phyloP scores from a whole-genome alignment of 2,797 vertebrate species.

The Astyanax mexicanus region DNA sequence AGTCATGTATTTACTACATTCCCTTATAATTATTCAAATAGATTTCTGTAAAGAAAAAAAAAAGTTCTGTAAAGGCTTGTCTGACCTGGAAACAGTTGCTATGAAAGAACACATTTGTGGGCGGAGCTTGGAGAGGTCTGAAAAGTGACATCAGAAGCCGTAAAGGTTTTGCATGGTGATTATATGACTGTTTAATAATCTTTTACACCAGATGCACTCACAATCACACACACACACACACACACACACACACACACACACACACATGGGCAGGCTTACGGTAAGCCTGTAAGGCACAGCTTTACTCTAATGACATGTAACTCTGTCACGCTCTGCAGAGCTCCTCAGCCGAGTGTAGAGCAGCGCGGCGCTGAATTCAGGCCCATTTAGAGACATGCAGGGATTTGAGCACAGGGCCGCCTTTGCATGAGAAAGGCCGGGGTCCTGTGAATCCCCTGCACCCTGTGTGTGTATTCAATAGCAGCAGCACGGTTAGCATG shows the following conservation, averaged over 20 bases:
- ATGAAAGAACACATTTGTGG: neutral
- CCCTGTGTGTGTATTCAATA: slow-evolving; percentile 76
- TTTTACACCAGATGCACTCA: neutral
- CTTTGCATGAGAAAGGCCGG: slow-evolving; percentile 86
- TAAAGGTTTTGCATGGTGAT: neutral
- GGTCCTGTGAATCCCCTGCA: slow-evolving; percentile 91
- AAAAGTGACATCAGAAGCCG: neutral
- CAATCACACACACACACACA: slow-evolving; percentile 11
- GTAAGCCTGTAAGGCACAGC: slow-evolving; percentile 6
- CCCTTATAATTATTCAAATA: too few species aligned
- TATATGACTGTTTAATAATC: neutral
- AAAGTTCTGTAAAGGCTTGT: neutral
- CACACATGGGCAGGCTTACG: slow-evolving; percentile 12
- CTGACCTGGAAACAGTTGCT: neutral
- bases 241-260: slow-evolving; percentile 32
- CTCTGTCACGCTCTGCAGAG: slow-evolving; percentile 5
- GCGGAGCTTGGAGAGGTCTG: too few species aligned
- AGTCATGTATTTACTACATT: too few species aligned
- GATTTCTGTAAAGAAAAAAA: too few species aligned
- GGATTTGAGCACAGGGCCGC: slow-evolving; percentile 67
- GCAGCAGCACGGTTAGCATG: slow-evolving; percentile 77
- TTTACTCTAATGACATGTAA: slow-evolving; percentile 21
- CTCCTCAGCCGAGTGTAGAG: slow-evolving; percentile 16
- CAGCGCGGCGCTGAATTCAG: slow-evolving; percentile 1
- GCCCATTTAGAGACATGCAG: slow-evolving; percentile 68